Base-by-base conservation (phyloP, 2,888 invertebrate genomes). In the Scelioninae gen. 1 region DNA sequence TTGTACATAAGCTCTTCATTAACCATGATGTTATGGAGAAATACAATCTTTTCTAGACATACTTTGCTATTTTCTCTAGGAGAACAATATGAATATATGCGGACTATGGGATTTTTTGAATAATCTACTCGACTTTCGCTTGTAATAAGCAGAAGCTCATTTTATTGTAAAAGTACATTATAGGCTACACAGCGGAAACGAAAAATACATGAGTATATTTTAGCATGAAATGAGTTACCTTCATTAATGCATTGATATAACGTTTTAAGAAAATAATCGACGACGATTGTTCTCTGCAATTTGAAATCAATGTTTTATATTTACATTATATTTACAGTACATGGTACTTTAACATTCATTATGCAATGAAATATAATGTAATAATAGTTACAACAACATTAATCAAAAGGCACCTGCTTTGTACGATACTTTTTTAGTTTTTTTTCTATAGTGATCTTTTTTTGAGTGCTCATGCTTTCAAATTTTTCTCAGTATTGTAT, bases 381-480 rank as follows among this genome's bases (percentile, higher is more conserved):
- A 38, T 38, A 10, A 38, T 11, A 38, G 1, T 38, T 38, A 38
- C 5, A 38, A 2, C 1, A 11, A 38, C 11, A 8, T 38, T 38
- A 38, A 1, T 38, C 38, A 38, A 5, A 38, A 38, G 38, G 38
- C 38, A 38, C 56, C 56, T 38, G 56, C 34, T 16, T 58, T 58
- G 38, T 38, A 58, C 15, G 34, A 15, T 34, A 16, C 38, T 38
- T 58, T 38, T 15, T 16, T 16, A 0, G 56, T 16, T 10, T 58
- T 58, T 58, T 58, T 34, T 58, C 38, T 16, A 38, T 58, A 16
- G 9, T 34, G 8, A n/a, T n/a, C 15, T 58, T 38, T 58, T 38
- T 58, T 58, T 58, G 9, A 38, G 13, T 34, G 11, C 38, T 38
- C n/a, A 16, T 6, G 15, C 15, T 58, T 58, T 38, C 16, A 38